These are phyloP conservation scores for Limnothrissa miodon DNA, from an alignment of 2,113 vertebrate species.

Conservation along the genomic window DNA sequence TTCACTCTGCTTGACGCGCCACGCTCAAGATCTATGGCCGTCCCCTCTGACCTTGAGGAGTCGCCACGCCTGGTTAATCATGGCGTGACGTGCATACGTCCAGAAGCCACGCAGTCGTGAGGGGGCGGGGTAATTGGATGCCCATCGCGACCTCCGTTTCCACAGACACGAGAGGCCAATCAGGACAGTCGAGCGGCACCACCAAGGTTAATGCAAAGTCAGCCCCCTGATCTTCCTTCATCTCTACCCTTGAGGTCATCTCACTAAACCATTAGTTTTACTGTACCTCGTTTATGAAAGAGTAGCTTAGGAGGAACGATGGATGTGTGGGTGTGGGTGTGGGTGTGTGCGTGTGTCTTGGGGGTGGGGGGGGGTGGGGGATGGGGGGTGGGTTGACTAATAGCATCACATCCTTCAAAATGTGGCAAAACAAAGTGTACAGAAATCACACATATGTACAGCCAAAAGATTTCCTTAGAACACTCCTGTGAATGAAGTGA, in stretches of 20 bases:
- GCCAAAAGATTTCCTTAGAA: not conserved
- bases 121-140: conserved; percentile 21
- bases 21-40: conserved; percentile 12
- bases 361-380: too few species aligned
- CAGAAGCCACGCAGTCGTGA: not conserved
- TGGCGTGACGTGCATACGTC: not conserved
- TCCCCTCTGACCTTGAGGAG: conserved; percentile 29
- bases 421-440: not conserved
- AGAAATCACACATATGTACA: not conserved
- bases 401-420: too few species aligned
- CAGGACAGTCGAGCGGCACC: not conserved
- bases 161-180: not conserved
- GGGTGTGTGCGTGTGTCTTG: too few species aligned
- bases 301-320: not conserved
- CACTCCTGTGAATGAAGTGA: conserved; percentile 21
- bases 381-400: too few species aligned
- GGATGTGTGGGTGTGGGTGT: not conserved
- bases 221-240: not conserved
- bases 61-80: conserved; percentile 12
- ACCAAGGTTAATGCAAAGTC: not conserved
- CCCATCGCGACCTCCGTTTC: not conserved
- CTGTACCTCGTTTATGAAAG: not conserved
- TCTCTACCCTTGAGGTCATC: not conserved
- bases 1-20: not conserved
- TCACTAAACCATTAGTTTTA: not conserved